phyloP scores from a whole-genome alignment of 2,888 invertebrate species.

The Augiades crinisus region DNA sequence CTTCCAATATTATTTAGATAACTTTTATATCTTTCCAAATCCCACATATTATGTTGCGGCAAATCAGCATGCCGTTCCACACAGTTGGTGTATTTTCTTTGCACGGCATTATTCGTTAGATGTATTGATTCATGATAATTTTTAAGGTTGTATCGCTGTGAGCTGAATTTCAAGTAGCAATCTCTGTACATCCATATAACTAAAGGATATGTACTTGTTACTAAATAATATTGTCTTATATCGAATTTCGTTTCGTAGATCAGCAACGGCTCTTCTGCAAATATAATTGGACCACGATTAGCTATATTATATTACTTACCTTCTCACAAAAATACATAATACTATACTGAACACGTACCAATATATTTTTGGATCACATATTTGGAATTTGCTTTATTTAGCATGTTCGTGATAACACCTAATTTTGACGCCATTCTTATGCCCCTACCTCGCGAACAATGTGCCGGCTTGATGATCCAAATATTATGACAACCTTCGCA shows the following conservation, averaged over 20 bases:
- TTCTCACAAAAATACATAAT: neutral
- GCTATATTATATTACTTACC: neutral
- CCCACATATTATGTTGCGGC: constrained; percentile 93
- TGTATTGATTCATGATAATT: constrained; percentile 93
- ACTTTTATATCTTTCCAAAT: constrained; percentile 85
- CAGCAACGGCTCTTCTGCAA: constrained; percentile 88
- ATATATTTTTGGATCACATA: constrained; percentile 96
- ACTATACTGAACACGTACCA: constrained; percentile 78
- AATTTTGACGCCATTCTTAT: constrained; percentile 90
- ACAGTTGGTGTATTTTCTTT: constrained; percentile 85
- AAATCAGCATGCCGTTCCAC: constrained; percentile 80
- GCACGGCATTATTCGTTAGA: constrained; percentile 93
- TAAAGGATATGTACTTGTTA: constrained; percentile 88
- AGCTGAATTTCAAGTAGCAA: constrained; percentile 93
- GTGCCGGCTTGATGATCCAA: constrained; percentile 95
- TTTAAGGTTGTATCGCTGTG: constrained; percentile 88
- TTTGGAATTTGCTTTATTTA: constrained; percentile 81
- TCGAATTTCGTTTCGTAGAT: constrained; percentile 95
- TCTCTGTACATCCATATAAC: constrained; percentile 93
- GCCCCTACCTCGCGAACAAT: constrained; percentile 90
- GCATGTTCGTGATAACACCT: constrained; percentile 84
- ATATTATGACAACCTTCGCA: constrained; percentile 92
- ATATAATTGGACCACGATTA: no score
- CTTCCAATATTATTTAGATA: constrained; percentile 81
- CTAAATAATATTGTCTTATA: constrained; percentile 93